Base-by-base conservation (phyloP, 2,888 invertebrate species). In the Thecocarcelia acutangulata region DNA sequence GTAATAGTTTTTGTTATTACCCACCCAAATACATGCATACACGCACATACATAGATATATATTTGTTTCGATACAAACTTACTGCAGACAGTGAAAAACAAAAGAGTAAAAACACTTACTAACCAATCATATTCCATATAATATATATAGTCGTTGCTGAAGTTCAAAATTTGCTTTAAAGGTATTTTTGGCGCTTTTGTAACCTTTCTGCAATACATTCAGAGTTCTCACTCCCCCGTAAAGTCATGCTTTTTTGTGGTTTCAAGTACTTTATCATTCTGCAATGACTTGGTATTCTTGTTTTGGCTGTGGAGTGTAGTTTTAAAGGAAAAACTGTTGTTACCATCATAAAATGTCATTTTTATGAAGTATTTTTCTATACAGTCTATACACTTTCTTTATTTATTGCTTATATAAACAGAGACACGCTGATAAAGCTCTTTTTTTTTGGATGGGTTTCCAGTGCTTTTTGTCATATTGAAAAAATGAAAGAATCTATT, bases 341-440 rank as follows among this genome's bases (percentile, higher is more conserved):
- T 21, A 56, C 61, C 61, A 69, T 77, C 56, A 77, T 64, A 81
- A 84, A 76, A 69, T 80, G 80, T 74, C 79, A 79, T 73, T 84
- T 84, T 85, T 83, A 83, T 85, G 74, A 80, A 83, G 80, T 82
- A 80, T 37, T 75, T 44, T 79, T 66, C 59, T 63, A 50, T 76
- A 54, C 28, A 56, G 46, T 54, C 40, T 19, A 28, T 68, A 68
- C 66, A 69, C 17, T 52, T 33, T 75, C 21, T 42, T 48, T 75
- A 79, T 74, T 63, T 73, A 68, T 73, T 56, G 73, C 61, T 73
- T 59, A 28, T 61, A 61, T 15, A 59, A 54, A 52, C 24, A 73
- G 3, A 70, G 15, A 44, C 63, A 68, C 56, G 40, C 66, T 68
- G 76, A 73, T 76, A 48, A 76, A 73, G 68, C 42, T 56, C 50